Percentiles rank a stretch among this genome's conserved stretches.
phyloP scores from a whole-genome alignment of 2,113 vertebrate genomes.

The Eupsittula cactorum region DNA sequence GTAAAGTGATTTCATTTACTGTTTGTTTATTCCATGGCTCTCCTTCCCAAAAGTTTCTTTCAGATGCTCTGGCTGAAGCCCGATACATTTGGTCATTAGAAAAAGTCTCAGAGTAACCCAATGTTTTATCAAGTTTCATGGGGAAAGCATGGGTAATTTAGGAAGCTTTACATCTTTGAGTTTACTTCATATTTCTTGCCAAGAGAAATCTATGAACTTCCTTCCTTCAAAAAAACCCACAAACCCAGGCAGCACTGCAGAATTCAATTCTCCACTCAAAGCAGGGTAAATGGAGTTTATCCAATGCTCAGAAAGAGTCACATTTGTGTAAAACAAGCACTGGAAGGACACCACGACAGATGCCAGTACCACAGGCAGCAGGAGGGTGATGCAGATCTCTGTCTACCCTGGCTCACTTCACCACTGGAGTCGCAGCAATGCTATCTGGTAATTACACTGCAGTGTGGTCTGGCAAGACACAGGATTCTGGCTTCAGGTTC shows the following conservation, averaged over 20 bases:
- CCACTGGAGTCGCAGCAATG: accelerated
- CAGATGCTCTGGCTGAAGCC: neutral
- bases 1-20: neutral
- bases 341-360: neutral
- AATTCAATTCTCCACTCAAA: neutral
- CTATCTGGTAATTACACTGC: neutral
- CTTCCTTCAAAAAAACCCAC: neutral
- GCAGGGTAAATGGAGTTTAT: neutral
- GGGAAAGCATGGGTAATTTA: constrained; percentile 9
- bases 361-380: accelerated
- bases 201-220: neutral
- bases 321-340: neutral
- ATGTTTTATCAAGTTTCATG: neutral
- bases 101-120: neutral
- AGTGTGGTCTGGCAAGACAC: neutral
- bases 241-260: neutral
- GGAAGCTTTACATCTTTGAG: neutral
- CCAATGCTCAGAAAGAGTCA: neutral
- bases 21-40: neutral
- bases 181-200: neutral
- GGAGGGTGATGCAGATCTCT: accelerated
- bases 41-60: neutral
- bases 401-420: neutral
- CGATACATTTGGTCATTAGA: neutral
- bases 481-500: neutral